Percentiles rank a stretch among this genome's conserved stretches.
Conservation (phyloP, 2,888 invertebrate genomes). For the Cheilosia vernalis region DNA sequence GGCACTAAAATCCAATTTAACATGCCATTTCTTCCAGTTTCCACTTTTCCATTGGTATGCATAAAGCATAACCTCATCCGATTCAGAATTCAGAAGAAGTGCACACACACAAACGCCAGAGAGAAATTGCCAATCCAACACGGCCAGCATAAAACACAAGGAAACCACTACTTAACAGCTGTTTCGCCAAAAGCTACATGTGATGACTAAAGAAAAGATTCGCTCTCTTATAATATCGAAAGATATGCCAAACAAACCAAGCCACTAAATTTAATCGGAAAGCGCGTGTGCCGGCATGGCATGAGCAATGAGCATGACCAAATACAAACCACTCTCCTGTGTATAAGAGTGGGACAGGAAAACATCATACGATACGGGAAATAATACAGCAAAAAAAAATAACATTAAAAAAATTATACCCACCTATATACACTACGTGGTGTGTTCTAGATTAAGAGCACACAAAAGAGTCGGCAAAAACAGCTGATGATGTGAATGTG, state of each 20-base stretch:
- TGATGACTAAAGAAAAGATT: not conserved
- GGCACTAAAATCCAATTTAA: constrained; percentile 3
- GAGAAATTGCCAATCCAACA: constrained; percentile 2
- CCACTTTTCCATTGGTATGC: not conserved
- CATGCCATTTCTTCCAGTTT: constrained; percentile 9
- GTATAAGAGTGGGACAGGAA: constrained; percentile 48
- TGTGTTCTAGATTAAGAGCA: constrained; percentile 35
- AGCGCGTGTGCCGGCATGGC: constrained; percentile 44
- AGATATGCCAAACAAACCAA: not conserved
- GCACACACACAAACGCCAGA: not conserved
- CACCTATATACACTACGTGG: constrained; percentile 4
- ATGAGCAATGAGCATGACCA: constrained; percentile 1
- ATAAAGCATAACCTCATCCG: too few relatives aligned
- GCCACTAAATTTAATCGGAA: constrained; percentile 4
- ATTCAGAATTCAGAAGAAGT: not conserved
- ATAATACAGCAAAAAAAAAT: constrained; percentile 1
- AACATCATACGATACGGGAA: constrained; percentile 54
- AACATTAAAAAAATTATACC: constrained; percentile 5
- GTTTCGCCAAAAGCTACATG: constrained; percentile 20
- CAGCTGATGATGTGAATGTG: constrained; percentile 53
- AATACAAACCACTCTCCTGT: constrained; percentile 19
- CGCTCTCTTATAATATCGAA: constrained; percentile 31
- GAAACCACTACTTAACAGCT: constrained; percentile 32
- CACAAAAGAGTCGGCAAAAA: constrained; percentile 32
- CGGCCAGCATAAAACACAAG: constrained; percentile 18